A percentile compares a stretch with the other conserved stretches of the same genome.
Conservation (phyloP, 2,113 vertebrate species). For the Zosterops pallidus region DNA sequence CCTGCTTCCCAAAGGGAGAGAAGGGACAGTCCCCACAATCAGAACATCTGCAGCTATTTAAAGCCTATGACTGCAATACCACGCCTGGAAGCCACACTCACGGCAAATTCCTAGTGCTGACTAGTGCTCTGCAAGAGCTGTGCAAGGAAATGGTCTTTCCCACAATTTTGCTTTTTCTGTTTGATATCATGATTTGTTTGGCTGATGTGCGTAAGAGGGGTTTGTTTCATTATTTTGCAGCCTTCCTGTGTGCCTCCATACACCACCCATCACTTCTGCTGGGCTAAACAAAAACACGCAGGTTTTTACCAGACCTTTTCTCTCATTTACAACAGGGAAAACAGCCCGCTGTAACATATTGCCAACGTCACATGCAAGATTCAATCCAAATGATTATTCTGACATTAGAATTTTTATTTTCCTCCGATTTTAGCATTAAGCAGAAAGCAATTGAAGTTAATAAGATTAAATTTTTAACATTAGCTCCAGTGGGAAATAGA, state of each 20-base stretch:
- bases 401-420: neutral
- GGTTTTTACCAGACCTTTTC: neutral
- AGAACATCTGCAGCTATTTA: neutral
- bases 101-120: neutral
- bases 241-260: neutral
- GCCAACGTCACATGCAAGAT: neutral
- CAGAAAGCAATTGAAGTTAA: neutral
- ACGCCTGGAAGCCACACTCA: neutral
- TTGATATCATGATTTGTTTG: neutral
- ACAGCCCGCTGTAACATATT: neutral
- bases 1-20: neutral
- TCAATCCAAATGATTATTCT: neutral
- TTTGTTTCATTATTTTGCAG: constrained; percentile 12
- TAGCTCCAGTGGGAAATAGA: constrained; percentile 4
- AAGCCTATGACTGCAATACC: neutral
- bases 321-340: neutral
- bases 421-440: neutral
- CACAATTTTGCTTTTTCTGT: neutral
- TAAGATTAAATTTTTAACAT: neutral
- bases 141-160: constrained; percentile 3
- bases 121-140: neutral
- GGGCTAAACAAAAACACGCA: constrained; percentile 4
- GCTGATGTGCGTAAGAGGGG: neutral
- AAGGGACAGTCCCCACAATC: neutral
- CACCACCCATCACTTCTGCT: neutral